phyloP scores from a whole-genome alignment of 2,888 invertebrate species.

The Eutolmus rufibarbis region DNA sequence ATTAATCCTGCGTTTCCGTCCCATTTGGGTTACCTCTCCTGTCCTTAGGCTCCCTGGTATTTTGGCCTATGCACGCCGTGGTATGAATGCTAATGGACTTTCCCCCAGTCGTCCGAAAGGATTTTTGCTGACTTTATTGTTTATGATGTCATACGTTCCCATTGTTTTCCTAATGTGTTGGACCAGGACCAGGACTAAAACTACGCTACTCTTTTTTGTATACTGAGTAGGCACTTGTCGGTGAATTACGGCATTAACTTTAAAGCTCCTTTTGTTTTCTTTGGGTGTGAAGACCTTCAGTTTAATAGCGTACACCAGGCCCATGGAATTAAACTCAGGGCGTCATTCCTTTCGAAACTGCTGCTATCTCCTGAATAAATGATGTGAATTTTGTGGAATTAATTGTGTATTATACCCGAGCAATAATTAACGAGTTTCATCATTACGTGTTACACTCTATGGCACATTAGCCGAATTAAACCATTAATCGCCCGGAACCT shows the following conservation, averaged over 20 bases:
- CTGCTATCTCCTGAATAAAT: neutral
- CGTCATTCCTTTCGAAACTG: neutral
- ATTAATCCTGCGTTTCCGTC: conserved; percentile 40
- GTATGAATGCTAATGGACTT: conserved; percentile 27
- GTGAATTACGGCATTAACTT: neutral
- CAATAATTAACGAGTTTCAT: neutral
- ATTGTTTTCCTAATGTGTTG: conserved; percentile 21
- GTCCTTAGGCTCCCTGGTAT: conserved; percentile 3
- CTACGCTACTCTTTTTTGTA: neutral
- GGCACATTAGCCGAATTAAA: neutral
- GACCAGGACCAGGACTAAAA: neutral
- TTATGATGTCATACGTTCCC: conserved; percentile 31
- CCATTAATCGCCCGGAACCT: conserved; percentile 10
- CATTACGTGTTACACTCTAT: neutral
- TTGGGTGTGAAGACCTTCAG: neutral
- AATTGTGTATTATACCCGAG: neutral
- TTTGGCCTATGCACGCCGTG: conserved; percentile 4
- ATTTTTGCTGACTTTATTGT: conserved; percentile 27
- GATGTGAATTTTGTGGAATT: neutral
- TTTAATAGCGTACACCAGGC: neutral
- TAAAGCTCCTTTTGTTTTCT: neutral
- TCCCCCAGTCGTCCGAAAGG: neutral
- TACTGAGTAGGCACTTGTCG: neutral
- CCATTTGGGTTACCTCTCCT: conserved; percentile 32
- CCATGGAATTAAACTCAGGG: neutral